Evolutionary conservation across 2,888 invertebrate genomes (phyloP), one percentile per base, ranked within the genome.

Genomic region (Crossocerus cetratus): DNA sequence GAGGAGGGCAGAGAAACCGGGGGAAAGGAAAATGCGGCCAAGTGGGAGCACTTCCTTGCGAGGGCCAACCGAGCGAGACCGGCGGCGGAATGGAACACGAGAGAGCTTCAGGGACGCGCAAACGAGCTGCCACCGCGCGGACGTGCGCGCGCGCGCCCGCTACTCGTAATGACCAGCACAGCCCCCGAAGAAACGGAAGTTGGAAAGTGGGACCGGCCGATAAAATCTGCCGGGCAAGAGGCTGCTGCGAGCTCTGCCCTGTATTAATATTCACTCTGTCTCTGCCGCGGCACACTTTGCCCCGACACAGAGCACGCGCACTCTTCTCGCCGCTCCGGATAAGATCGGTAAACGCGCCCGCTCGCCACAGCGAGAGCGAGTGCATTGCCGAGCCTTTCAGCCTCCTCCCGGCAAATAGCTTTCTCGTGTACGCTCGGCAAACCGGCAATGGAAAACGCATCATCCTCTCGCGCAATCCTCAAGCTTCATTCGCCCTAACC

Each of bases 251-350:
- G n/a, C 16, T 14, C 49, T 49, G 16, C 49, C 82, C 78, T 44
- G 83, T 87, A 88, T 87, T 87, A 88, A 88, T 87, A 87, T 87
- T 87, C 87, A 86, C 83, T 71, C 83, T 85, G 85, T 81, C 81
- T 77, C 71, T 72, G 58, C 22, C 58, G 43, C 20, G 18, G 16
- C 42, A 11, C 56, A n/a, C 65, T 65, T 42, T 20, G 58, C 59
- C 53, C 58, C 42, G 44, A 53, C 20, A 54, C 55, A 59, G 43
- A 54, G 22, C 16, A 62, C 57, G 61, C 63, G 53, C 69, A 71
- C 75, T 53, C 72, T 57, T 62, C 68, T 79, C 72, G 69, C 68
- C 64, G 67, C 71, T 62, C 59, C 23, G 73, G 81, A 81, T 81
- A 81, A 80, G 69, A 81, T 81, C 81, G 80, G 75, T 71, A 81